Percentiles rank a stretch among this genome's conserved stretches.
These are phyloP conservation scores for Rosalia funebris DNA, from an alignment of 2,888 invertebrate genomes.

Conservation along the genomic window DNA sequence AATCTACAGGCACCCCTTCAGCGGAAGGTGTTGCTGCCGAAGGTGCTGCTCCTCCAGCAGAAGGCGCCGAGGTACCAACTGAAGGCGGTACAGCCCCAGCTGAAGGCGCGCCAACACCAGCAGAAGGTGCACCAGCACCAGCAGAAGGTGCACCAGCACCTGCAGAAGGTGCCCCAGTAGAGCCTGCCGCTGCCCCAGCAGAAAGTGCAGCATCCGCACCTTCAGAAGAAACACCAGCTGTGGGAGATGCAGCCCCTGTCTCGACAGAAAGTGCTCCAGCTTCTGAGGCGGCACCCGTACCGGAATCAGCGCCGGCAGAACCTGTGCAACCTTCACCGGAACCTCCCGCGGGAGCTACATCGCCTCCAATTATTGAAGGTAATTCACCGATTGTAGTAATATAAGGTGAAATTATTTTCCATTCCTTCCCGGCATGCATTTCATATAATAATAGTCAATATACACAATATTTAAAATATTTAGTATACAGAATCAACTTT, in stretches of 20 bases:
- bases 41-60: slow-evolving; percentile 43
- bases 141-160: slow-evolving; percentile 46
- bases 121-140: slow-evolving; percentile 57
- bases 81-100: slow-evolving; percentile 56
- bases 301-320: slow-evolving; percentile 47
- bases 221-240: slow-evolving; percentile 54
- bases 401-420: too few relatives aligned
- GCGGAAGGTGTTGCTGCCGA: slow-evolving; percentile 46
- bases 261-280: slow-evolving; percentile 34
- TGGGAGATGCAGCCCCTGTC: slow-evolving; percentile 42
- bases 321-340: slow-evolving; percentile 23
- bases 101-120: slow-evolving; percentile 45
- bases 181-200: slow-evolving; percentile 36
- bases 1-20: slow-evolving; percentile 30
- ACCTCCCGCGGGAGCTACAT: slow-evolving; percentile 41
- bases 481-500: too few relatives aligned
- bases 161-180: slow-evolving; percentile 47
- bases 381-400: too few relatives aligned
- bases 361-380: slow-evolving; percentile 44
- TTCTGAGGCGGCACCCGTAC: slow-evolving; percentile 45
- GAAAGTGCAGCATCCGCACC: slow-evolving; percentile 52
- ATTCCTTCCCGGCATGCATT: too few relatives aligned
- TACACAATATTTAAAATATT: too few relatives aligned
- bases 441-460: too few relatives aligned
- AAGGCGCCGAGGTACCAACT: slow-evolving; percentile 45